Evolutionary conservation across 30 jellyfish, hydroid and myxozoan genomes (phyloP), one percentile per base, ranked within the genome.

Genomic region (Hydractinia echinata): DNA sequence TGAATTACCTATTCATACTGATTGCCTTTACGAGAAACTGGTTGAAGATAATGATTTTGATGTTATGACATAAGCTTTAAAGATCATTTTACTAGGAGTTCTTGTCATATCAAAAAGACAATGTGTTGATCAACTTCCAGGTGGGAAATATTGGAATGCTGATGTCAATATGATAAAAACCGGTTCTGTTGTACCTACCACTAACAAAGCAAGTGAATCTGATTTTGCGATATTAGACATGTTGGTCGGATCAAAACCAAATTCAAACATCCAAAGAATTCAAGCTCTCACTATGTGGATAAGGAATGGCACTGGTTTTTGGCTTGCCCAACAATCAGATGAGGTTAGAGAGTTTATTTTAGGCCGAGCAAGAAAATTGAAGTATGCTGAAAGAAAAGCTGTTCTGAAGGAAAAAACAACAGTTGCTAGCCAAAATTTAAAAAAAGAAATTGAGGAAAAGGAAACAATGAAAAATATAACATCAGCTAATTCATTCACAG

Each of bases 51-150:
- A 85, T 55, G n/a, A 19, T 11, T 85, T 67, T 9, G 58, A 16
- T 21, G 50, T 85, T 55, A 77, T 80, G 48, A 86, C 56, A 16
- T 90, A 85, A 66, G 86, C 91, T 6, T 61, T 85, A 30, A 79
- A 85, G 56, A 56, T 78, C 19, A 61, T 30, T 14, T 62, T 70
- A 50, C 67, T 48, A 6, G 76, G 72, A 67, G 53, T 79, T 16
- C 71, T 53, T 18, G 52, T 85, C 71, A 76, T 85, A 7, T 73
- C 67, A 11, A 90, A 85, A 76, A 68, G 85, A 77, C 95, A 85
- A 60, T 85, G 95, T 71, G 50, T 21, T 48, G 95, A 85, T 79
- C 95, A 85, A 55, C 55, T 85, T 52, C 90, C 95, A 18, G 95
- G 90, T 64, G 87, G 95, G 19, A 64, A 85, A 64, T 86, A 86